phyloP scores from a whole-genome alignment of 53 echinoderm and acorn worm species.

The Echinarachnius parma region DNA sequence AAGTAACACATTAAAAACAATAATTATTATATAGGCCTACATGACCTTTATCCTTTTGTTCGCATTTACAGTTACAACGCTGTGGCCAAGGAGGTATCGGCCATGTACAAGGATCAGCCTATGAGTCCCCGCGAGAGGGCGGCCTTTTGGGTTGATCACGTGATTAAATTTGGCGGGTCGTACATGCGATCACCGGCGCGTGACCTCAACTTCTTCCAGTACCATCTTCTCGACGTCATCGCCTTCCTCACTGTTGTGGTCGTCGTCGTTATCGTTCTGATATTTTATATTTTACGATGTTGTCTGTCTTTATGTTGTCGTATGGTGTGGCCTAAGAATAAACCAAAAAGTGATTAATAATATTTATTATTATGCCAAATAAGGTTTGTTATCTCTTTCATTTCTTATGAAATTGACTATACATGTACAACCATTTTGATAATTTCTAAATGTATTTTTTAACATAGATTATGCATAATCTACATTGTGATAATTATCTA shows the following conservation, averaged over 20 bases:
- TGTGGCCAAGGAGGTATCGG: constrained; percentile 13
- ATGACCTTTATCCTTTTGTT: no score
- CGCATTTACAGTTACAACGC: constrained; percentile 8
- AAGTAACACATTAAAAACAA: no score
- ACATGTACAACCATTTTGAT: no score
- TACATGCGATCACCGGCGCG: constrained; percentile 35
- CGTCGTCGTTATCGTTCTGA: not conserved
- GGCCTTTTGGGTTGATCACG: constrained; percentile 38
- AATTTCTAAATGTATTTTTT: no score
- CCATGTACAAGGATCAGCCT: constrained; percentile 34
- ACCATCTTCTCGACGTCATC: constrained; percentile 26
- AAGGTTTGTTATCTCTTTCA: no score
- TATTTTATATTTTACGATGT: constrained; percentile 14
- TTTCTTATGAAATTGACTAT: no score
- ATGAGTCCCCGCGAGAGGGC: constrained; percentile 31
- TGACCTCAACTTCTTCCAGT: constrained; percentile 19
- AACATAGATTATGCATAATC: no score
- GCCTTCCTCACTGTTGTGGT: constrained; percentile 18
- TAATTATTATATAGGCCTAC: no score
- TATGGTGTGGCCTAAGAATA: not conserved
- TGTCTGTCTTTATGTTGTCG: constrained; percentile 19
- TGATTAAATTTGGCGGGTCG: constrained; percentile 30
- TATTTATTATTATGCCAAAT: no score
- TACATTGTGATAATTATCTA: no score
- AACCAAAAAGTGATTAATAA: constrained; percentile 19